phyloP scores from a whole-genome alignment of 2,797 vertebrate genomes.

The Moxostoma hubbsi region DNA sequence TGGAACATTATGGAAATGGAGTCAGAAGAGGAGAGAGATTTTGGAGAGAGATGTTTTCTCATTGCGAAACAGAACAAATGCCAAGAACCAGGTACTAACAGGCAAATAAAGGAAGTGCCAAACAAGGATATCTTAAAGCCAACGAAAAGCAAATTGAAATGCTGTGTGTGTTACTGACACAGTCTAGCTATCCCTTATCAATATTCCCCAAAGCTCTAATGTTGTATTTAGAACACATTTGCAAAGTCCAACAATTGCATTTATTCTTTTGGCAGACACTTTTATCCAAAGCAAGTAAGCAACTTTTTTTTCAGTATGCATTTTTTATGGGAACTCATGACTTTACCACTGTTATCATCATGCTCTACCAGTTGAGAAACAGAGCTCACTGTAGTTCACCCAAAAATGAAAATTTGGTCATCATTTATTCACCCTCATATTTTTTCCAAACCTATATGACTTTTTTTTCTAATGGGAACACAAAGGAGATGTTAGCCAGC shows the following conservation, averaged over 20 bases:
- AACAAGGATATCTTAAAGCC: constrained; percentile 42
- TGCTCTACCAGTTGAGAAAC: too few relatives aligned
- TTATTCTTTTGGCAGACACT: too few relatives aligned
- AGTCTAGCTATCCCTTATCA: constrained; percentile 30
- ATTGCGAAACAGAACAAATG: constrained; percentile 29
- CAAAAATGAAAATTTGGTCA: too few relatives aligned
- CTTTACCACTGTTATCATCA: too few relatives aligned
- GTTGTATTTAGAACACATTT: constrained; percentile 29
- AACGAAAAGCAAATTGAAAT: constrained; percentile 49
- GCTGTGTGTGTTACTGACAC: constrained; percentile 43
- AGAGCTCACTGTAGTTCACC: too few relatives aligned
- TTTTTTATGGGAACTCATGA: too few relatives aligned
- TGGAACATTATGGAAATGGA: constrained; percentile 31
- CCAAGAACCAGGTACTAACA: constrained; percentile 52
- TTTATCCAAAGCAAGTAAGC: too few relatives aligned
- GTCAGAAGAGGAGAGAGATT: constrained; percentile 45
- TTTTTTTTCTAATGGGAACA: too few relatives aligned
- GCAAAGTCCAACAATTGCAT: constrained; percentile 19
- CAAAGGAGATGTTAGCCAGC: too few relatives aligned
- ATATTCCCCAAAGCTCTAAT: constrained; percentile 33
- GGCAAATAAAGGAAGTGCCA: constrained; percentile 39
- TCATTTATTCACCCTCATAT: too few relatives aligned
- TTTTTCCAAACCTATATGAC: too few relatives aligned
- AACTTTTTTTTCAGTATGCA: too few relatives aligned
- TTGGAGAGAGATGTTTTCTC: constrained; percentile 50